Percentiles rank a stretch among this genome's conserved stretches.
Evolutionary conservation across 2,113 vertebrate species (phyloP).

Genomic region (Charina bottae): DNA sequence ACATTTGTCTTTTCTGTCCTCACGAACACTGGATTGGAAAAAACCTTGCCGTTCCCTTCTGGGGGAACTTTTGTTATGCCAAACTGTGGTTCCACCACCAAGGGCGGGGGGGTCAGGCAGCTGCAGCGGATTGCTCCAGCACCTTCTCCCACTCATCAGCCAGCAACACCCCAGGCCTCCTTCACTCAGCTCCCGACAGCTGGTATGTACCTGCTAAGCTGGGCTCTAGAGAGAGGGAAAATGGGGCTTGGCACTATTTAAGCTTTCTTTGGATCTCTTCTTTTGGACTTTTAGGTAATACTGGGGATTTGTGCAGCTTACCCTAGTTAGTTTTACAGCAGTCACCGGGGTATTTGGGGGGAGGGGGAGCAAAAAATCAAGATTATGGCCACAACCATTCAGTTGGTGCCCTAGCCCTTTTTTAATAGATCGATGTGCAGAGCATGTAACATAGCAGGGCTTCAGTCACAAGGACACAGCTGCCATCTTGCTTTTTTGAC

Average conservation of each 20-base stretch:
- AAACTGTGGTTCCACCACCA: neutral
- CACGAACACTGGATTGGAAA: constrained; percentile 3
- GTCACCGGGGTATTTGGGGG: neutral
- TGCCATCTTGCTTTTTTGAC: neutral
- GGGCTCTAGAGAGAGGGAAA: neutral
- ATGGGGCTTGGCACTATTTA: no score
- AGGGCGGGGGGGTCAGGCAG: neutral
- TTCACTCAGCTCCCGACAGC: neutral
- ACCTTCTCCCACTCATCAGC: neutral
- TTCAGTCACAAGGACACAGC: neutral
- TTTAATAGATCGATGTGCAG: neutral
- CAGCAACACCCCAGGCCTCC: neutral
- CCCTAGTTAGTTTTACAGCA: neutral
- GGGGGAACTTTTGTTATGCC: constrained; percentile 12
- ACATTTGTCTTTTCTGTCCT: constrained; percentile 25
- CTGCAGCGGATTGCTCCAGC: constrained; percentile 31
- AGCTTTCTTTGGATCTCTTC: neutral
- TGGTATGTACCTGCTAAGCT: constrained; percentile 5
- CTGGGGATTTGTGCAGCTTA: neutral
- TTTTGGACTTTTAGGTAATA: neutral
- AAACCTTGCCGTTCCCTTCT: neutral
- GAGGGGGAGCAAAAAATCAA: neutral
- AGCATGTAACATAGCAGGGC: neutral
- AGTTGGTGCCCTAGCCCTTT: neutral
- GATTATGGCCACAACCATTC: neutral